These are phyloP conservation scores for Sylvietta virens DNA, from an alignment of 2,113 vertebrate genomes.

Conservation along the genomic window DNA sequence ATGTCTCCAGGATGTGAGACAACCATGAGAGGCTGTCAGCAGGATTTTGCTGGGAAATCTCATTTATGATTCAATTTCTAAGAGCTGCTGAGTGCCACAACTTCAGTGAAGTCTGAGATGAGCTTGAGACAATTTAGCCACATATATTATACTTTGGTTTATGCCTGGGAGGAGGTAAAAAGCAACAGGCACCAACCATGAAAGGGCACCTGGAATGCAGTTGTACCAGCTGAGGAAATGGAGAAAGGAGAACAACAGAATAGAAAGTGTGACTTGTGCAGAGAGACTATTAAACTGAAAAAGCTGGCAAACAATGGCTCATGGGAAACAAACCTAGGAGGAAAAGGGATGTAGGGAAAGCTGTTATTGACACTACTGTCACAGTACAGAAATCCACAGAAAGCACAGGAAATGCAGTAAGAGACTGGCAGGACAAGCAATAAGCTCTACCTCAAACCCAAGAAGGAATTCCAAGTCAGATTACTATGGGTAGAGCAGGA, in stretches of 20 bases:
- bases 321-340: neutral
- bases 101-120: neutral
- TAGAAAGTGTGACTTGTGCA: neutral
- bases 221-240: neutral
- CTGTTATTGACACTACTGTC: neutral
- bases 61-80: neutral
- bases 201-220: neutral
- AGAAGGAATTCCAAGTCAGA: neutral
- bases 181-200: neutral
- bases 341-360: neutral
- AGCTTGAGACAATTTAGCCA: neutral
- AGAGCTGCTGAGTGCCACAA: neutral
- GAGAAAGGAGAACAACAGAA: neutral
- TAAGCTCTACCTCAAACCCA: neutral
- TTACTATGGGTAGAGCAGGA: neutral
- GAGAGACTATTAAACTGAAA: neutral
- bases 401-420: neutral
- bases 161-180: neutral
- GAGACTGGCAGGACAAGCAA: neutral
- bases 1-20: neutral
- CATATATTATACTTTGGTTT: neutral
- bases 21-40: neutral
- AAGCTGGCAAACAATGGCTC: neutral
- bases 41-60: neutral
- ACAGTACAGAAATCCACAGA: neutral